Conservation (phyloP, 2,797 vertebrate genomes). For the Gephyroberyx darwinii region DNA sequence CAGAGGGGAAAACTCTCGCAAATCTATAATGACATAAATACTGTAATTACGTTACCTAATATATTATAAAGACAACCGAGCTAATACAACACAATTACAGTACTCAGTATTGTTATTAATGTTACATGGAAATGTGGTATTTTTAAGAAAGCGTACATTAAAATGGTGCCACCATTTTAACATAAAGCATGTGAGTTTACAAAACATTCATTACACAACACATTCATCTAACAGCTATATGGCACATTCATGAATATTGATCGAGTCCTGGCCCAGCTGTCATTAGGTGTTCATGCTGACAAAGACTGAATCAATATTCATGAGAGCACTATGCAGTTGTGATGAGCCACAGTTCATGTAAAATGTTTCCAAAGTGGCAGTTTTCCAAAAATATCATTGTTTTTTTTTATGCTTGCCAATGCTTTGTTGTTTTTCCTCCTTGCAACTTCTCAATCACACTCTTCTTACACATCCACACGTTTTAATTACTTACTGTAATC, state of each 20-base stretch:
- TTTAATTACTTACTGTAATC: not conserved
- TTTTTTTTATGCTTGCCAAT: too few species aligned
- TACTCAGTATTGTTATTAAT: not conserved
- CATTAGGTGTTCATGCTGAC: not conserved
- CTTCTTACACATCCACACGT: not conserved
- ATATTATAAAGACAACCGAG: conserved; percentile 7
- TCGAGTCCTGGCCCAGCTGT: not conserved
- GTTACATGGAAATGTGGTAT: conserved; percentile 8
- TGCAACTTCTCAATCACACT: not conserved
- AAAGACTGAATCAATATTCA: not conserved
- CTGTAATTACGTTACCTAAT: conserved; percentile 33
- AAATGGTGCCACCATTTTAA: conserved; percentile 20
- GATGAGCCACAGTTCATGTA: not conserved
- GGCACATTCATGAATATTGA: conserved; percentile 10
- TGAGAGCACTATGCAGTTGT: not conserved
- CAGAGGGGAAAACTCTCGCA: conserved; percentile 12
- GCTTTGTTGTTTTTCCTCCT: too few species aligned
- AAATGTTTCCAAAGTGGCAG: not conserved
- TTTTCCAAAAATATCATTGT: not conserved
- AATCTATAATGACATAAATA: conserved; percentile 7
- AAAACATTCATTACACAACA: conserved; percentile 15
- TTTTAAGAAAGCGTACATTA: not conserved
- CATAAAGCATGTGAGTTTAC: conserved; percentile 16
- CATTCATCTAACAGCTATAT: not conserved
- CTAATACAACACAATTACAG: not conserved